Evolutionary conservation across 2,113 vertebrate genomes (phyloP), one percentile per base, ranked within the genome.

Genomic region (Hipposideros armiger): DNA sequence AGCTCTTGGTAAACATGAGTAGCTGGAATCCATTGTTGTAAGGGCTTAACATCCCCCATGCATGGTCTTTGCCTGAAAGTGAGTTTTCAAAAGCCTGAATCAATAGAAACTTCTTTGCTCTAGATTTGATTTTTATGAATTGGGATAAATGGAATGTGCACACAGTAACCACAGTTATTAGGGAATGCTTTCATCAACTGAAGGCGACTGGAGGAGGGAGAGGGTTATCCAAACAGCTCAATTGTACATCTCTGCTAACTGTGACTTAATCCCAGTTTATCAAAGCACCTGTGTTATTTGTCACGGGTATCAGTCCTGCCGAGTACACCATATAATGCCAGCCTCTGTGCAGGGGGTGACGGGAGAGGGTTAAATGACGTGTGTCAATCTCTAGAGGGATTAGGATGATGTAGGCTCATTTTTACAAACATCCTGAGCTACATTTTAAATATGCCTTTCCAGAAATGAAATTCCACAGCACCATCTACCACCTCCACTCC

Each of bases 231-330:
- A 96, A 97, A 94, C 77, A 96, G 73, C 85, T 95, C 95, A 83
- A 87, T 11, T 86, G 84, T 92, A 54, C 24, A 40, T 90, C 87
- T 97, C 94, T 90, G 83, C 94, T 97, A 74, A 96, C 91, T 95
- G 94, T 93, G 90, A 90, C 90, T 93, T 97, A 94, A 97, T 92
- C 88, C 73, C 47, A 94, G 19, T 90, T 85, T 95, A 91, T 90
- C 94, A 95, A 96, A 92, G 60, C 95, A 97, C 94, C 97, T 98
- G 96, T 91, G 91, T 92, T 95, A 88, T 91, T 95, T 95, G 96
- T 86, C 94, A 88, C 74, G n/a, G 73, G 0, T 90, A 69, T 96
- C 60, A 77, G 72, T 94, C 85, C 85, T 91, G 81, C 87, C 87
- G 95, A 90, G 60, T 45, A 69, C 47, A 62, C 84, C 90, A 90